Base-by-base conservation (phyloP, 2,888 invertebrate genomes). In the Spodoptera picta region DNA sequence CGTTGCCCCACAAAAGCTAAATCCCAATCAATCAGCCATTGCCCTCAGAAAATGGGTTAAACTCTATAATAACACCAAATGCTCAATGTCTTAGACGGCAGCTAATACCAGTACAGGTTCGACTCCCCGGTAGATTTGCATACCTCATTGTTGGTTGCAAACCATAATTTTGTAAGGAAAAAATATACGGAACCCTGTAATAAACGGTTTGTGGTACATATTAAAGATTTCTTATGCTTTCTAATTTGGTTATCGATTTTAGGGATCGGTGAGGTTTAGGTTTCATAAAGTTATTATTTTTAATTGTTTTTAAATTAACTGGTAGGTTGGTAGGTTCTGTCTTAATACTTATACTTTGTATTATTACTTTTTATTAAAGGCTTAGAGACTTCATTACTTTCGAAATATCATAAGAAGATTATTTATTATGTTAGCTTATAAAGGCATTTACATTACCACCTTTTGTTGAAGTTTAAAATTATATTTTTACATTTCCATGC, bases 91-190 rank as follows among this genome's bases (percentile, higher is more conserved):
- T 88, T 89, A 89, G 82, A 73, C 77, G 68, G 70, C 68, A 82
- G 83, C 85, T 82, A 82, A 87, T 92, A 91, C 92, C 90, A 79
- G 84, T 83, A 87, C 82, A 75, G 80, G 84, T 86, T 89, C 83
- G 86, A 83, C 79, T 85, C 86, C 79, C 72, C 65, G 44, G 58
- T 48, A 80, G 87, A 94, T 94, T 94, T 88, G 92, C 94, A 94
- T 94, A 90, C 81, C 84, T 93, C 92, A 94, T 94, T 93, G 90
- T 88, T 85, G 90, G 93, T 87, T 93, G 73, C 80, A 76, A 77
- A 77, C 83, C 68, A 83, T 86, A 90, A 93, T 92, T 91, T 91
- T 84, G 83, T 81, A 75, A 86, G 84, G 83, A 77, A 82, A 81
- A 73, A 79, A 78, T 27, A 62, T 75, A 73, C 76, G 75, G 75